Conservation (phyloP, 2,113 vertebrate genomes). For the Zootoca vivipara region DNA sequence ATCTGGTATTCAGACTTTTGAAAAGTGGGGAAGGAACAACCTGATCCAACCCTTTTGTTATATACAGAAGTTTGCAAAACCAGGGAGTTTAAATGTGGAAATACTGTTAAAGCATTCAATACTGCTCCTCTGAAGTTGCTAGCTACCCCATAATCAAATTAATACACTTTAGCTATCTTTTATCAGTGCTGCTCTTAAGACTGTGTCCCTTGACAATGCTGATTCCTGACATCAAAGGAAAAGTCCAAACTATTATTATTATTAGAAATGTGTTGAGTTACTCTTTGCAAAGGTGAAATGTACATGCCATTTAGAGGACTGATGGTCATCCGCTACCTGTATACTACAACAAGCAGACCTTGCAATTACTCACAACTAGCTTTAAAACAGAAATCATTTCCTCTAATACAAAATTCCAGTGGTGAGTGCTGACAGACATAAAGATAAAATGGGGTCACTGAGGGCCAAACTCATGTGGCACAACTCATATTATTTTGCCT, state of each 20-base stretch:
- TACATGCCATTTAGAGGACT: background rate
- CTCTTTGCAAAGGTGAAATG: background rate
- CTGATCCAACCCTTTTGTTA: no score
- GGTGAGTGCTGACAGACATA: background rate
- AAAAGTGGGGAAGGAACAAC: no score
- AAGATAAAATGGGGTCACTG: background rate
- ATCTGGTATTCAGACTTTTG: no score
- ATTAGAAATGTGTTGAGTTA: background rate
- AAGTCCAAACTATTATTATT: background rate
- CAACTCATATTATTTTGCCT: background rate
- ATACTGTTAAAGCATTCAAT: no score
- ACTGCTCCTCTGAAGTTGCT: no score
- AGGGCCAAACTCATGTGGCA: background rate
- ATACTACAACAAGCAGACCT: background rate
- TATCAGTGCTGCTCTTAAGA: background rate
- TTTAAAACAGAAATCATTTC: background rate
- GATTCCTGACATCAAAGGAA: background rate
- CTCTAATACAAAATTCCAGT: background rate
- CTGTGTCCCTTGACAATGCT: background rate
- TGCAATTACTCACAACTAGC: background rate
- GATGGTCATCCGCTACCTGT: background rate
- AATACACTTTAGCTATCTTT: background rate
- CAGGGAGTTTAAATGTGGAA: no score
- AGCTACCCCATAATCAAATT: background rate
- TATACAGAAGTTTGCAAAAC: no score